These are phyloP conservation scores for Lagopus leucura DNA, from an alignment of 2,113 vertebrate genomes.

Conservation along the genomic window DNA sequence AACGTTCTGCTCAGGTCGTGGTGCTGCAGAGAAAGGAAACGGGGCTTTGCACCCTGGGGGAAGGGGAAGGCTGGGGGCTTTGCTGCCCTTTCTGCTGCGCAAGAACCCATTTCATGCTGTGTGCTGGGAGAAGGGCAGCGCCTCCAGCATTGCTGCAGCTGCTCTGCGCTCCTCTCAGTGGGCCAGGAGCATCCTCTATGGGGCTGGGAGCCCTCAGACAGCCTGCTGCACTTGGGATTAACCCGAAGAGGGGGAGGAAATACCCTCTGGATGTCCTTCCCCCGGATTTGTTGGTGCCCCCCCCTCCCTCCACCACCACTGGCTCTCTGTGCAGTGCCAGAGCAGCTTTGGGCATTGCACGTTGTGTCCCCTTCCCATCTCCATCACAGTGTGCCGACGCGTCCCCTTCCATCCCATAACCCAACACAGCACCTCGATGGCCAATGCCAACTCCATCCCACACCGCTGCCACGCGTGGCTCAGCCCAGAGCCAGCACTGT, in stretches of 20 bases:
- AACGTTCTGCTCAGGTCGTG: accelerated
- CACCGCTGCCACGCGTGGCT: background rate
- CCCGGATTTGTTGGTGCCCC: accelerated
- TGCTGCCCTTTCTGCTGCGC: background rate
- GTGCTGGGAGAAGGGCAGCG: accelerated
- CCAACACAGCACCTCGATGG: accelerated
- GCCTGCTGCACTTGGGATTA: accelerated
- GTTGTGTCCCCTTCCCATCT: background rate
- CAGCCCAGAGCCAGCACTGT: constrained; percentile 66
- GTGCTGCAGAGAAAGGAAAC: background rate
- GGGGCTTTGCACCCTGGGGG: background rate
- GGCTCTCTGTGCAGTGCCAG: accelerated
- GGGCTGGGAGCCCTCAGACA: background rate
- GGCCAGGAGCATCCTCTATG: background rate
- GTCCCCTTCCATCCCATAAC: accelerated
- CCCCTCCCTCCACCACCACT: accelerated
- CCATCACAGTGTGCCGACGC: too few relatives aligned
- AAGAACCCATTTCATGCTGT: background rate
- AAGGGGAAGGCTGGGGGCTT: background rate
- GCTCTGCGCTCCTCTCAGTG: background rate
- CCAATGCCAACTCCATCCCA: background rate
- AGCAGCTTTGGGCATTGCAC: background rate
- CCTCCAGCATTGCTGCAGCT: background rate
- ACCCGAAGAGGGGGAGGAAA: background rate
- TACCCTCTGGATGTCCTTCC: background rate